Conservation (phyloP, 2,888 invertebrate genomes). For the Leptarthrus brevirostris region DNA sequence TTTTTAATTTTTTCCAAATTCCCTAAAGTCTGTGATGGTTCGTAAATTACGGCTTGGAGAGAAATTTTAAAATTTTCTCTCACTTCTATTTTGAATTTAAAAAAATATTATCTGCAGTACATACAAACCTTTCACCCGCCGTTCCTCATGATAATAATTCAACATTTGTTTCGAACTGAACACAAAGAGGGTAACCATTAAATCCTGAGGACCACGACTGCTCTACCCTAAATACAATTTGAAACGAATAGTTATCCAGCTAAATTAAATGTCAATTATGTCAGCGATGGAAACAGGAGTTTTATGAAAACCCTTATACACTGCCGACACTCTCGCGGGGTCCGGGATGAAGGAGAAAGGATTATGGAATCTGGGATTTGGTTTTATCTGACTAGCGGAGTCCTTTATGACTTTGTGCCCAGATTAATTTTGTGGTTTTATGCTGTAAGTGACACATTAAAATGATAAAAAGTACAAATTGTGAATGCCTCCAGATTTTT, state of each 20-base stretch:
- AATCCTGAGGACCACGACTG: too few relatives aligned
- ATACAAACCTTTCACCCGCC: too few relatives aligned
- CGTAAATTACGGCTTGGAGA: too few relatives aligned
- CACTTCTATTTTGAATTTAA: too few relatives aligned
- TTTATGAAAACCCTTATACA: slow-evolving; percentile 25
- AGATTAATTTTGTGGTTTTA: slow-evolving; percentile 50
- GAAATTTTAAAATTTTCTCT: too few relatives aligned
- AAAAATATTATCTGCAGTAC: too few relatives aligned
- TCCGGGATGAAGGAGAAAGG: slow-evolving; percentile 22
- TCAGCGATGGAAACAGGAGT: slow-evolving; percentile 39
- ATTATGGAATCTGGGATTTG: slow-evolving; percentile 30
- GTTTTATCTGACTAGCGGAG: slow-evolving; percentile 43
- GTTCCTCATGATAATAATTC: too few relatives aligned
- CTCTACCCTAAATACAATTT: too few relatives aligned
- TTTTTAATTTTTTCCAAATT: too few relatives aligned
- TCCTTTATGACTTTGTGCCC: slow-evolving; percentile 42
- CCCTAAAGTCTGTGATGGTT: too few relatives aligned
- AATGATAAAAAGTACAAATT: slow-evolving; percentile 49
- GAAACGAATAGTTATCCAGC: slow-evolving; percentile 10
- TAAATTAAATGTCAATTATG: slow-evolving; percentile 52
- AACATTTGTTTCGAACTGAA: too few relatives aligned
- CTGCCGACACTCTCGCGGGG: background rate
- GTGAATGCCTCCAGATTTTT: slow-evolving; percentile 45
- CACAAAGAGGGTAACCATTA: too few relatives aligned
- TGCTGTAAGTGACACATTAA: slow-evolving; percentile 50